Conservation (phyloP, 2,888 invertebrate genomes). For the Orthosia cruda region DNA sequence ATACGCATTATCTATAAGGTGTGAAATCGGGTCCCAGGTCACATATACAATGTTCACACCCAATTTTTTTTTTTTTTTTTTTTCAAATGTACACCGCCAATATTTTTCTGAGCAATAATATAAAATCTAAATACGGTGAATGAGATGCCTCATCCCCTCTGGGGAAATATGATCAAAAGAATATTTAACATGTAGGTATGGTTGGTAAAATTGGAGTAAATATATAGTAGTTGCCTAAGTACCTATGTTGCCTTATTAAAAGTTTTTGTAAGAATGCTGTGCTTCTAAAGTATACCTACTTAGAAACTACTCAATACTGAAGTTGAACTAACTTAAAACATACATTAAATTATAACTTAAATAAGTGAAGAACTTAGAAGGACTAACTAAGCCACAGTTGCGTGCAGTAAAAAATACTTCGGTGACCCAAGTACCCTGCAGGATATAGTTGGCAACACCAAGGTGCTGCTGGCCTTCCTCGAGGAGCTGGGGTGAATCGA, state of each 20-base stretch:
- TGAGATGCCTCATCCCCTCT: background rate
- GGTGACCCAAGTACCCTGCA: too few species aligned
- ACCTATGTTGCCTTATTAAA: background rate
- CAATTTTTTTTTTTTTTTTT: too few species aligned
- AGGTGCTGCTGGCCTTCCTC: too few species aligned
- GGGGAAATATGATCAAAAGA: conserved; percentile 23
- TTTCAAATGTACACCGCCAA: background rate
- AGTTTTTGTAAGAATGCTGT: background rate
- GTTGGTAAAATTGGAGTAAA: background rate
- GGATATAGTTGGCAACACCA: too few species aligned
- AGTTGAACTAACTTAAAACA: too few species aligned
- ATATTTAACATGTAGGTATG: background rate
- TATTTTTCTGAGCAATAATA: conserved; percentile 14
- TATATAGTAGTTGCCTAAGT: background rate
- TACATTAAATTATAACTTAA: too few species aligned
- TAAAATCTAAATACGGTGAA: conserved; percentile 5
- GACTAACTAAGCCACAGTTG: too few species aligned
- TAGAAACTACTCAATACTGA: too few species aligned
- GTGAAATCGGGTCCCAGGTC: background rate
- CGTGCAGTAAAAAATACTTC: too few species aligned
- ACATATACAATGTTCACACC: conserved; percentile 20
- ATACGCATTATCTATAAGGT: background rate
- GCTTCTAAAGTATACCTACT: too few species aligned
- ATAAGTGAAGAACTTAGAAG: too few species aligned
- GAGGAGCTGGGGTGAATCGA: too few species aligned